Evolutionary conservation across 2,888 invertebrate species (phyloP), one percentile per base, ranked within the genome.

Genomic region (Acheta domesticus): DNA sequence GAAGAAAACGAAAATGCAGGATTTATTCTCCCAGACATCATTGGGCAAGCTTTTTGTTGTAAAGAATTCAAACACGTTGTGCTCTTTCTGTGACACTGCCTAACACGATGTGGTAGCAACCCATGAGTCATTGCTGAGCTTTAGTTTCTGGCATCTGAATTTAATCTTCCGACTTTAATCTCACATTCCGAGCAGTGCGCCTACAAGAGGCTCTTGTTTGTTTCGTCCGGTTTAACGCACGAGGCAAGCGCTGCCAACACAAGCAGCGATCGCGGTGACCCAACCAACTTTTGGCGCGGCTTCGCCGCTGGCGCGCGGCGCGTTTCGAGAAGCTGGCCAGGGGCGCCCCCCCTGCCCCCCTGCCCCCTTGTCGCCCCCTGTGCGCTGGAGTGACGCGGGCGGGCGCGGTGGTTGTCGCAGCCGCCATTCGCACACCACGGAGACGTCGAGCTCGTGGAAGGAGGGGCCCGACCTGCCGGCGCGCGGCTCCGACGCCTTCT

Each of bases 391-490:
- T 75, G 75, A 23, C 76, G 48, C 23, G 21, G 74, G 77, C 76
- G 77, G n/a, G n/a, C n/a, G 62, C 80, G 75, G 73, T 77, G 75
- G 74, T 48, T 78, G 21, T 79, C 77, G 76, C 80, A 82, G 82
- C 79, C 81, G 81, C 73, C 81, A 82, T 79, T 77, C 80, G 5
- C 81, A 82, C 79, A 81, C 80, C 74, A 80, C 79, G 75, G 82
- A 82, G 81, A 80, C 82, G 76, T 79, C 79, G 76, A 79, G 79
- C 21, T 80, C 80, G n/a, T 82, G 82, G 82, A 81, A 80, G 80
- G 82, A 81, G 78, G 82, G 80, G 2, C 50, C 78, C 49, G 79
- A 79, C 49, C 20, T 79, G 49, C 78, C 80, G 19, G 75, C 79
- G 16, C 50, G n/a, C 49, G 80, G 79, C 73, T 78, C 78, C 75